These are phyloP conservation scores for Chelon labrosus DNA, from an alignment of 2,797 vertebrate species.

Conservation along the genomic window DNA sequence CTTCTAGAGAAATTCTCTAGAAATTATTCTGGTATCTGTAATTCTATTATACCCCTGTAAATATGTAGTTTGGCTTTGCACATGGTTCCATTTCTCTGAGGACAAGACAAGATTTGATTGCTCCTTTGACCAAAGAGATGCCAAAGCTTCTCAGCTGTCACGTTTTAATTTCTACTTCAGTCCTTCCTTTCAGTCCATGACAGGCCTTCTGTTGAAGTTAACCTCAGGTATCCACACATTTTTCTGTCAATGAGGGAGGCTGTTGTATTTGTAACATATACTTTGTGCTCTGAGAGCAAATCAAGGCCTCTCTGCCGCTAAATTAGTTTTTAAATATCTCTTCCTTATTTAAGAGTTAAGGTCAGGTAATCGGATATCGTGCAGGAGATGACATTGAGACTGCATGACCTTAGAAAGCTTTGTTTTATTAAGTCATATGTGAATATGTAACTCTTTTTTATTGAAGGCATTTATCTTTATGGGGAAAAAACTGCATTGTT, in stretches of 20 bases:
- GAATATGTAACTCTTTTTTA: neutral
- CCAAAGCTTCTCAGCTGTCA: constrained; percentile 72
- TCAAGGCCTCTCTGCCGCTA: constrained; percentile 36
- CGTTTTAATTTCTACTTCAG: constrained; percentile 69
- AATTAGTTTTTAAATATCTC: constrained; percentile 25
- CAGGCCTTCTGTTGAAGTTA: constrained; percentile 47
- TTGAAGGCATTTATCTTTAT: neutral
- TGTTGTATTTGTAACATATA: constrained; percentile 64
- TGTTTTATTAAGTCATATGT: constrained; percentile 4
- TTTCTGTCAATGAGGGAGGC: constrained; percentile 34
- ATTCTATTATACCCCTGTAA: constrained; percentile 19
- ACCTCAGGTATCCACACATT: constrained; percentile 28
- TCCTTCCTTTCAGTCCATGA: constrained; percentile 52
- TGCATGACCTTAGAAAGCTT: constrained; percentile 37
- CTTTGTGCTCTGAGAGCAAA: constrained; percentile 53
- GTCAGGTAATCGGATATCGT: constrained; percentile 42
- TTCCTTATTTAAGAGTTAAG: constrained; percentile 38
- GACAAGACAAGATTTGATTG: constrained; percentile 65
- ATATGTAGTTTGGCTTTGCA: constrained; percentile 41
- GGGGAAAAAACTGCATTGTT: neutral
- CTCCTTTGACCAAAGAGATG: constrained; percentile 65
- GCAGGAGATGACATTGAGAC: constrained; percentile 40
- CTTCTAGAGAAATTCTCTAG: neutral
- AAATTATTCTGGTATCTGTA: constrained; percentile 17
- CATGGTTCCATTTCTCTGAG: constrained; percentile 51